Evolutionary conservation across 1,140 invertebrate genomes (phyloP).

Genomic region (Conopomorpha cramerella): DNA sequence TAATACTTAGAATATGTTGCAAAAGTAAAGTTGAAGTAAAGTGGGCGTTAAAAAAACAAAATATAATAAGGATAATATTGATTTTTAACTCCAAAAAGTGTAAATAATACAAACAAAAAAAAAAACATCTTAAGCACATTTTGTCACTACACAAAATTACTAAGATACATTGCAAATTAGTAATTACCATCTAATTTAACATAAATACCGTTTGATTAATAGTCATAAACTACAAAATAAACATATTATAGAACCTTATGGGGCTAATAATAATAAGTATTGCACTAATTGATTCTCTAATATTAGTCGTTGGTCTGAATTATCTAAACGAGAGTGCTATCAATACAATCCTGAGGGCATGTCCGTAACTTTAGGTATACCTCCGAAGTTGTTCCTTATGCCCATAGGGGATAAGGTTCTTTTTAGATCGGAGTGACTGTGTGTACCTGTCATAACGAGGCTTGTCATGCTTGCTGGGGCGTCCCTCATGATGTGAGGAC

Average conservation of each 20-base stretch:
- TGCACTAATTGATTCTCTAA: conserved; percentile 42
- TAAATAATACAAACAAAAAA: no score
- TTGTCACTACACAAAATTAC: conserved; percentile 53
- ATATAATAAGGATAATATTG: no score
- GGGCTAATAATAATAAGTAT: conserved; percentile 24
- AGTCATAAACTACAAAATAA: conserved; percentile 8
- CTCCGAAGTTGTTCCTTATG: conserved; percentile 33
- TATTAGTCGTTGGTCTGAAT: conserved; percentile 53
- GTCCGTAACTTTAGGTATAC: conserved; percentile 68
- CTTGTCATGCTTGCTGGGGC: conserved; percentile 48
- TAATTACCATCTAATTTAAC: conserved; percentile 12
- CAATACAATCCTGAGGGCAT: conserved; percentile 74
- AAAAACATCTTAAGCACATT: conserved; percentile 55
- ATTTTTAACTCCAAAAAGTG: no score
- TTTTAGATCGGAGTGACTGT: conserved; percentile 41
- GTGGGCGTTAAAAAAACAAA: no score
- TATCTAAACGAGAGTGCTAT: conserved; percentile 17
- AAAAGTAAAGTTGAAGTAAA: no score
- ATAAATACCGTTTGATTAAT: conserved; percentile 4
- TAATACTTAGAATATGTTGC: no score
- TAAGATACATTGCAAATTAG: conserved; percentile 30
- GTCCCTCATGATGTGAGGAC: conserved; percentile 47
- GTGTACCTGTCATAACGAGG: conserved; percentile 39
- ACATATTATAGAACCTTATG: conserved; percentile 9
- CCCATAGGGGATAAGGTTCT: conserved; percentile 40